These are phyloP conservation scores for Gymnoscopelus braueri DNA, from an alignment of 2,797 vertebrate species.

Conservation along the genomic window DNA sequence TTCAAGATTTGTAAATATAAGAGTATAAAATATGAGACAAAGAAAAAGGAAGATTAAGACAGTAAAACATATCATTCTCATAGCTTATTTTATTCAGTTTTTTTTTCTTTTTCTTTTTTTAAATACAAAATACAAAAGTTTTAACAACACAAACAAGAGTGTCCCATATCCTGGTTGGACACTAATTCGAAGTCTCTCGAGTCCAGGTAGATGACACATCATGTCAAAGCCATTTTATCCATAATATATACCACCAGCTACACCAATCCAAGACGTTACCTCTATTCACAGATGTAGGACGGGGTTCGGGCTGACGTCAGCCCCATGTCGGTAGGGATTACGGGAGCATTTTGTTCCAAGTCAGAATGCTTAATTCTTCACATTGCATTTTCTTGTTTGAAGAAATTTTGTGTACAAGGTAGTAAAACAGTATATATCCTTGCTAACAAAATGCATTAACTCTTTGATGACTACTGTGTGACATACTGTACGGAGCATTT, in stretches of 20 bases:
- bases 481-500: no score
- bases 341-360: neutral
- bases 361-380: slow-evolving; percentile 20
- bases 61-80: neutral
- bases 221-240: slow-evolving; percentile 38
- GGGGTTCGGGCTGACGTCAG: slow-evolving; percentile 13
- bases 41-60: neutral
- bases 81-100: slow-evolving; percentile 63
- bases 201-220: slow-evolving; percentile 57
- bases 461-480: no score
- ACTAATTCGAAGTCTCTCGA: slow-evolving; percentile 40
- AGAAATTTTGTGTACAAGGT: neutral
- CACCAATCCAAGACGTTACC: slow-evolving; percentile 12
- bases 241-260: slow-evolving; percentile 36
- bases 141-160: slow-evolving; percentile 63
- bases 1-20: neutral
- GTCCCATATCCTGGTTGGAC: slow-evolving; percentile 54
- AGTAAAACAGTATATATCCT: neutral
- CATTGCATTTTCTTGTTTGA: slow-evolving; percentile 13
- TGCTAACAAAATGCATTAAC: no score
- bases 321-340: neutral
- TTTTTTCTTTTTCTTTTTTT: slow-evolving; percentile 71
- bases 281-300: slow-evolving; percentile 19
- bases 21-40: no score
- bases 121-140: slow-evolving; percentile 84